Base-by-base conservation (phyloP, 2,113 vertebrate species). In the Vicugna pacos region DNA sequence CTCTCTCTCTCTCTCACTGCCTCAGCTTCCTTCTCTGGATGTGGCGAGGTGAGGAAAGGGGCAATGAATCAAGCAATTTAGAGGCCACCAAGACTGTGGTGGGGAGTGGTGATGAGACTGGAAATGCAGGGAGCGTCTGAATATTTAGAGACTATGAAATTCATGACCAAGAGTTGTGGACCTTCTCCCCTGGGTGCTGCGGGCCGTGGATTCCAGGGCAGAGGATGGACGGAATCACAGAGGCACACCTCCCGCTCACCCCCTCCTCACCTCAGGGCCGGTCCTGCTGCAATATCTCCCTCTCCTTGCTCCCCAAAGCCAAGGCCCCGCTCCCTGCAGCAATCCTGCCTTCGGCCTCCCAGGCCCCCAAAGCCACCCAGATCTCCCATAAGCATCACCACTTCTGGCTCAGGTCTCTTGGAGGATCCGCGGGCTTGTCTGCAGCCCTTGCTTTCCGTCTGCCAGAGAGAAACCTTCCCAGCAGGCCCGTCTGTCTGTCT, bases 401-500 rank as follows among this genome's bases (percentile, higher is more conserved):
- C 3, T 8, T 32, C 76, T 91, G 67, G 64, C 85, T 94, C n/a
- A 5, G 32, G n/a, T 52, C 60, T 75, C 84, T 81, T 1, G 0
- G 22, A 64, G 54, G 62, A 89, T 28, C 94, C 5, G 0, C 28
- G 69, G 52, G 52, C 64, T n/a, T 10, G 83, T 91, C 92, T 91
- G 82, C 60, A 52, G 85, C 86, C 76, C 73, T 89, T 8, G 22
- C 56, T 54, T 73, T 67, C 54, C 50, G 69, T 95, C 93, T 98
- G 97, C 95, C 96, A 96, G 90, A 52, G 60, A 95, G 92, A 84
- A 97, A 75, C 54, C 88, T 13, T 85, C 96, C 46, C 96, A 97
- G 96, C 96, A 92, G 92, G 97, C 95, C 96, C 84, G 48, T 97
- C 96, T 98, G 96, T 75, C n/a, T 11, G 56, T 46, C 81, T 76